A percentile compares a stretch with the other conserved stretches of the same genome.
Conservation (phyloP, 2,888 invertebrate genomes). For the Erebia epiphron region DNA sequence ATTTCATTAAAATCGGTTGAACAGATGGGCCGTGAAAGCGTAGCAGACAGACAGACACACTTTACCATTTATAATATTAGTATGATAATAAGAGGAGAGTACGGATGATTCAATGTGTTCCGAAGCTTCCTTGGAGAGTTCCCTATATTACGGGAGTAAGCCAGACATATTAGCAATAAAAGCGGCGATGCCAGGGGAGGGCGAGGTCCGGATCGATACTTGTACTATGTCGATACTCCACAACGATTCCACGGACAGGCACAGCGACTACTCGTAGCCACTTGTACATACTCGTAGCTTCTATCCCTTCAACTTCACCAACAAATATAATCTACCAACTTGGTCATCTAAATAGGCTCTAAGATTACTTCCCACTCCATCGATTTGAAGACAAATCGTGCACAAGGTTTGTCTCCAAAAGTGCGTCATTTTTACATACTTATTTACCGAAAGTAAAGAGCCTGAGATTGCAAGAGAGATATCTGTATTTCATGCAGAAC, state of each 20-base stretch:
- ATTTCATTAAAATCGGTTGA: too few relatives aligned
- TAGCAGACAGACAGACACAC: too few relatives aligned
- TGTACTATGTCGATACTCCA: conserved; percentile 56
- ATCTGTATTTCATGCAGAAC: background rate
- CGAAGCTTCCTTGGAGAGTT: conserved; percentile 1
- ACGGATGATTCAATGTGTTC: background rate
- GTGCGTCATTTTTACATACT: background rate
- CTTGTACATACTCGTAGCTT: background rate
- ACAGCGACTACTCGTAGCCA: conserved; percentile 4
- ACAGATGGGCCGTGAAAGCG: too few relatives aligned
- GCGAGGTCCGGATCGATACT: conserved; percentile 51
- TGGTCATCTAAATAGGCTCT: background rate
- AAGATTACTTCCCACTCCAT: background rate
- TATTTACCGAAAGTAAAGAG: background rate
- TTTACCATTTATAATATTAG: too few relatives aligned
- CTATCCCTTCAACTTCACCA: background rate
- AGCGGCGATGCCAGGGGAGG: conserved; percentile 48
- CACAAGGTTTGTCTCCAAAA: background rate
- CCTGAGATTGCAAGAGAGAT: background rate
- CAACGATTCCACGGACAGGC: conserved; percentile 45
- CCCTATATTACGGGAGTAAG: conserved; percentile 47
- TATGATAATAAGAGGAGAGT: too few relatives aligned
- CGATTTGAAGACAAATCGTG: background rate
- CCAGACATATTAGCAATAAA: conserved; percentile 58
- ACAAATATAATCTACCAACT: background rate